These are phyloP conservation scores for Onychomys torridus DNA, from an alignment of 2,797 vertebrate species.

Conservation along the genomic window DNA sequence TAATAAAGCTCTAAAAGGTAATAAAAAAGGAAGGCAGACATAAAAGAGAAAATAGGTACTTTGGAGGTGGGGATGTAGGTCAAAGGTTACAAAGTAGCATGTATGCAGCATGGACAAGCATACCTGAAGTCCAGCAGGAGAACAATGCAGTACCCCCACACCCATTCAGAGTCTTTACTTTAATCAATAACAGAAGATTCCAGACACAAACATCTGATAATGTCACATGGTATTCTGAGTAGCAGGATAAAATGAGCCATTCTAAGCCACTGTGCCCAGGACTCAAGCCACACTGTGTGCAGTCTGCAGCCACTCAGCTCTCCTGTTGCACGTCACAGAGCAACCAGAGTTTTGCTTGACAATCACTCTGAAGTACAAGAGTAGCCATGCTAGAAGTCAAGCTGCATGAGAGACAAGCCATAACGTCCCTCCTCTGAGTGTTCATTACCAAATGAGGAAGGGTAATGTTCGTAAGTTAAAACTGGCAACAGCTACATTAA, in stretches of 20 bases:
- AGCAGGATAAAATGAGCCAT: too few relatives aligned
- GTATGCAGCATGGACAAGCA: not conserved
- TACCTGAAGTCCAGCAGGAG: too few relatives aligned
- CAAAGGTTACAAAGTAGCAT: not conserved
- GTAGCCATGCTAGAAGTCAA: not conserved
- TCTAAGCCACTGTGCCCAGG: not conserved
- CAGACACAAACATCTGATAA: not conserved
- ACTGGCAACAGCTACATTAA: not conserved
- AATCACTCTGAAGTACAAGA: too few relatives aligned
- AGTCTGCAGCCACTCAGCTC: too few relatives aligned
- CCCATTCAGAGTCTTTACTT: not conserved
- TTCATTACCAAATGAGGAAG: not conserved
- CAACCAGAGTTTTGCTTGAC: not conserved
- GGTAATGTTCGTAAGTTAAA: not conserved
- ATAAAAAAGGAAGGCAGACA: not conserved
- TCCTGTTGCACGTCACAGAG: too few relatives aligned
- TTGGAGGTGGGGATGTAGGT: not conserved
- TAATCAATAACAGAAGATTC: not conserved
- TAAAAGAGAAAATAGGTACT: not conserved
- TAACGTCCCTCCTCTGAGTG: not conserved
- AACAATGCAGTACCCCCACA: rapidly evolving
- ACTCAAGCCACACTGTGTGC: not conserved
- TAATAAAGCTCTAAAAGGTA: too few relatives aligned
- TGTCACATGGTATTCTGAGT: not conserved
- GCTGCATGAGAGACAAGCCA: not conserved